Conservation (phyloP, 2,888 invertebrate species). For the Cataglyphis rosenhaueri region DNA sequence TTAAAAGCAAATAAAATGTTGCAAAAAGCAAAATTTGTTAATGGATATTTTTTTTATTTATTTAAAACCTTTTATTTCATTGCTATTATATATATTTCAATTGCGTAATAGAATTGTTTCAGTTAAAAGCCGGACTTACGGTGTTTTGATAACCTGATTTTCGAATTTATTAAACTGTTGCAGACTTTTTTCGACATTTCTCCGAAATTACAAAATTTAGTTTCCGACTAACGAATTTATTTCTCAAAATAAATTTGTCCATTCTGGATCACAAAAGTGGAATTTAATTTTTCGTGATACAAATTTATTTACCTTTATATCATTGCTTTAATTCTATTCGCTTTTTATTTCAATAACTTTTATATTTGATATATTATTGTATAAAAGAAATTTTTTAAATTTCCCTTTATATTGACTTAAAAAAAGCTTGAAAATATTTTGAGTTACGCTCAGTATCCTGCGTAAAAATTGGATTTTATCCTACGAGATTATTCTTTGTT, state of each 20-base stretch:
- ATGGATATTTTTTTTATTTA: neutral
- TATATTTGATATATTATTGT: neutral
- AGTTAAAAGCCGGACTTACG: neutral
- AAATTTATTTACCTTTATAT: neutral
- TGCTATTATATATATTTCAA: conserved; percentile 10
- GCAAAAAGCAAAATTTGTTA: neutral
- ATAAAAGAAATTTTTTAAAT: neutral
- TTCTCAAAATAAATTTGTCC: neutral
- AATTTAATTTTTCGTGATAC: neutral
- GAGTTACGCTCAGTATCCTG: neutral
- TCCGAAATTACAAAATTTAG: neutral
- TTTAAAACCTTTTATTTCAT: conserved; percentile 8
- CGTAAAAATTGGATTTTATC: neutral
- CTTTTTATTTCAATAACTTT: neutral
- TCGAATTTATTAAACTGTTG: neutral
- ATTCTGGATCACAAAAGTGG: neutral
- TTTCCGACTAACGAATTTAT: neutral
- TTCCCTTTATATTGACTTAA: neutral
- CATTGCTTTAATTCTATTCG: neutral
- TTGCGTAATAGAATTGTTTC: conserved; percentile 10
- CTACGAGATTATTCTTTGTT: neutral
- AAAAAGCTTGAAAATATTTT: conserved; percentile 1
- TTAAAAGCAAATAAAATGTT: neutral
- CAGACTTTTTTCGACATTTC: neutral
- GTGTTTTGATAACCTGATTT: neutral